Evolutionary conservation across 2,797 vertebrate genomes (phyloP).

Genomic region (Chanos chanos): DNA sequence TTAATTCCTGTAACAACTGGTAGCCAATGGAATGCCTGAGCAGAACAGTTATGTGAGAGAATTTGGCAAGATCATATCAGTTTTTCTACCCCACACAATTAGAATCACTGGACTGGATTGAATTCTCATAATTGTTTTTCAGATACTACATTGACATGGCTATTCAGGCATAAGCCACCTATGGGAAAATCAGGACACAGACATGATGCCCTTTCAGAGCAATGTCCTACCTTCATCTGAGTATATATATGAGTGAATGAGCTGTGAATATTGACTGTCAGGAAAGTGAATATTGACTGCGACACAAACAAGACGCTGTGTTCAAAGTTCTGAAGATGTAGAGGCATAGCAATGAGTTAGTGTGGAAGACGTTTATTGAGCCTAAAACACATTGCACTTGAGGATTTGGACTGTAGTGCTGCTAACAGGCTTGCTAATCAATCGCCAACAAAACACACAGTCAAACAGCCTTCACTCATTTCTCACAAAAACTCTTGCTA

Average conservation of each 20-base stretch:
- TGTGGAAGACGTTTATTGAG: constrained; percentile 62
- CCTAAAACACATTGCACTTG: constrained; percentile 41
- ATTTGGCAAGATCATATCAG: too few species aligned
- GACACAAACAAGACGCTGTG: constrained; percentile 48
- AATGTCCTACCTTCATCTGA: neutral
- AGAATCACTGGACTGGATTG: too few species aligned
- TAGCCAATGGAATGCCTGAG: too few species aligned
- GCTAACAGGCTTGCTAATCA: constrained; percentile 59
- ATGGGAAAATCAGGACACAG: too few species aligned
- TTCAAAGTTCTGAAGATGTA: constrained; percentile 41
- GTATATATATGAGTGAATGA: constrained; percentile 50
- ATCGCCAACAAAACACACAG: constrained; percentile 50
- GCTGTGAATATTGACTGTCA: constrained; percentile 62
- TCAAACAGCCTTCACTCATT: constrained; percentile 25
- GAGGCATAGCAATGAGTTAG: constrained; percentile 39
- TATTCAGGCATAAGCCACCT: too few species aligned
- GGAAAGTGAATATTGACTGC: constrained; percentile 52
- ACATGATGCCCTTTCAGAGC: neutral
- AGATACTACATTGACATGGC: too few species aligned
- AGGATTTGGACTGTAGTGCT: constrained; percentile 52
- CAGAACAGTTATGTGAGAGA: too few species aligned
- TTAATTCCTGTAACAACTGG: too few species aligned
- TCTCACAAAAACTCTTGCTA: constrained; percentile 31
- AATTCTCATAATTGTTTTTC: too few species aligned
- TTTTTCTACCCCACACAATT: too few species aligned